Conservation (phyloP, 2,113 vertebrate species). For the Panthera leo region DNA sequence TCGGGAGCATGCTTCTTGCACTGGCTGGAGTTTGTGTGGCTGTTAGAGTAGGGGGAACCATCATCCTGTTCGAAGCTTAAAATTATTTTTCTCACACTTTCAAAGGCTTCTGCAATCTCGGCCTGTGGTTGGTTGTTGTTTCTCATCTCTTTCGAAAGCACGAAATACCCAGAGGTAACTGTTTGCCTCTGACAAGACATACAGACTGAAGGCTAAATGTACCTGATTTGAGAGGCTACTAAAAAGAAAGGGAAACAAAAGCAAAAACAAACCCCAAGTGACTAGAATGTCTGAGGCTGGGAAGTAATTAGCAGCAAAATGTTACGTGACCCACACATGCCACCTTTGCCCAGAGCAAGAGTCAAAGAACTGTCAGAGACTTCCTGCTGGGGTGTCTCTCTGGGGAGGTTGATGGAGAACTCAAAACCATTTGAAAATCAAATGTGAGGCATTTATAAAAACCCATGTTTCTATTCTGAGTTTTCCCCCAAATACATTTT, state of each 20-base stretch:
- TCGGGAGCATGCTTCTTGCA: not conserved
- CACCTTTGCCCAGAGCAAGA: not conserved
- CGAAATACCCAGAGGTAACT: constrained; percentile 38
- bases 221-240: constrained; percentile 33
- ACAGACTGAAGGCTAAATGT: constrained; percentile 64
- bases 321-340: not conserved
- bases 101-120: constrained; percentile 25
- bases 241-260: not conserved
- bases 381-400: not conserved
- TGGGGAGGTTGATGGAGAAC: not conserved
- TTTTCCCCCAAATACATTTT: constrained; percentile 12
- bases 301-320: constrained; percentile 59
- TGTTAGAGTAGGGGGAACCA: constrained; percentile 15
- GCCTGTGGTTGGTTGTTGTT: not conserved
- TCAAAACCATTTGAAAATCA: not conserved
- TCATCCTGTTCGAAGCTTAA: not conserved
- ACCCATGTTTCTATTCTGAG: not conserved
- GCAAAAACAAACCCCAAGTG: not conserved
- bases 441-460: not conserved
- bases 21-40: not conserved
- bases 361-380: not conserved
- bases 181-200: constrained; percentile 47
- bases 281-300: constrained; percentile 13
- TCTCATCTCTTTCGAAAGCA: constrained; percentile 42
- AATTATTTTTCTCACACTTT: constrained; percentile 39